These are phyloP conservation scores for Parnassius glacialis DNA, from an alignment of 2,888 invertebrate genomes.

Conservation along the genomic window DNA sequence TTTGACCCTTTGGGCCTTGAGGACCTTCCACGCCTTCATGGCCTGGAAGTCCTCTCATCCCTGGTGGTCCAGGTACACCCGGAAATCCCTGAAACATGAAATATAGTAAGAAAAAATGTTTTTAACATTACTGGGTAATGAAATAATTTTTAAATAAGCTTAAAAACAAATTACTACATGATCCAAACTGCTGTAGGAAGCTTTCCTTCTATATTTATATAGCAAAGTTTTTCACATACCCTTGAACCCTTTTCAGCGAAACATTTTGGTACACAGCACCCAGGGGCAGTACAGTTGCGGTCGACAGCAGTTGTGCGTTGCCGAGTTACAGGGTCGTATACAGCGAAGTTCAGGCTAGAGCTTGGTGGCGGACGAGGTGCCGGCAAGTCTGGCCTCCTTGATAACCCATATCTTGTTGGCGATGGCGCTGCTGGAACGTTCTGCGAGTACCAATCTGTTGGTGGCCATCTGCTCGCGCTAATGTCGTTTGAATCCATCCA, in stretches of 20 bases:
- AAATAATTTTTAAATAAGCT: too few relatives aligned
- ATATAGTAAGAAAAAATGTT: too few relatives aligned
- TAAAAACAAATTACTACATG: too few relatives aligned
- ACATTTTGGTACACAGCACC: slow-evolving; percentile 91
- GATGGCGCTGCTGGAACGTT: slow-evolving; percentile 33
- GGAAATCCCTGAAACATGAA: slow-evolving; percentile 83
- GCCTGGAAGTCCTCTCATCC: slow-evolving; percentile 88
- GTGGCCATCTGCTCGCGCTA: slow-evolving; percentile 35
- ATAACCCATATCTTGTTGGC: slow-evolving; percentile 39
- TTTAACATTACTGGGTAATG: too few relatives aligned
- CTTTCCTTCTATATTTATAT: neutral
- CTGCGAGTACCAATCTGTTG: slow-evolving; percentile 31
- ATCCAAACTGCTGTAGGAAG: too few relatives aligned
- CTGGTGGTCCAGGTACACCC: slow-evolving; percentile 86
- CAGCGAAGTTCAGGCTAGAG: slow-evolving; percentile 53
- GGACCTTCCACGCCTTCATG: slow-evolving; percentile 92
- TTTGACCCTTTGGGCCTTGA: slow-evolving; percentile 93
- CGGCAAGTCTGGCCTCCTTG: slow-evolving; percentile 41
- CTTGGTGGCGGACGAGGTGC: slow-evolving; percentile 34
- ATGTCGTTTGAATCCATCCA: slow-evolving; percentile 41
- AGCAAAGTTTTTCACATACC: slow-evolving; percentile 63
- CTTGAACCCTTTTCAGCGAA: slow-evolving; percentile 93
- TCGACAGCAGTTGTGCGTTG: slow-evolving; percentile 62
- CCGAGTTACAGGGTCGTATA: slow-evolving; percentile 63
- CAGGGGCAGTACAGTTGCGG: slow-evolving; percentile 84